Base-by-base conservation (phyloP, 2,888 invertebrate species). In the Dryococelus australis region DNA sequence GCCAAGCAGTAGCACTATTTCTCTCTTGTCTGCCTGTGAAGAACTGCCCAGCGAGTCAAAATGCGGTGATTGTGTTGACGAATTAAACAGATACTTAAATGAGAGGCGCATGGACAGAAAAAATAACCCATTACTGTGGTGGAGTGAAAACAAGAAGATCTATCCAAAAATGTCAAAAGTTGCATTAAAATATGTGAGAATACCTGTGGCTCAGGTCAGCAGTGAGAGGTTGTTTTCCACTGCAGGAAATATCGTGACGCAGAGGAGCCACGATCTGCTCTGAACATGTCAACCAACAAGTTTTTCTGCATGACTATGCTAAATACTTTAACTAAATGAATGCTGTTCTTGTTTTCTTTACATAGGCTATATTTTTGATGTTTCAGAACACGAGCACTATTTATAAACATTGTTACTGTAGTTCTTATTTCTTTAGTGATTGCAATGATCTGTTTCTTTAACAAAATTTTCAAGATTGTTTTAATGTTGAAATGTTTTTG, bases 221-320 rank as follows among this genome's bases (percentile, higher is more conserved):
- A 51, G 87, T 51, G 84, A 84, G 43, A 84, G 47, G n/a, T 51
- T 80, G 27, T 83, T 87, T 43, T 86, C 88, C 84, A 88, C 89
- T 80, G 88, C 88, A 28, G 89, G 89, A 83, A 87, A 88, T 86
- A 87, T 84, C 28, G 87, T 88, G 20, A 78, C 88, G 24, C 51
- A 53, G 27, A 87, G 85, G 78, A 3, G 84, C n/a, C 84, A 85
- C n/a, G 16, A 85, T 53, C 35, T 84, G 53, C 86, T 86, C 86
- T 4, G 86, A 51, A 79, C 86, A 86, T 53, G 86, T 86, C 27
- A 4, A 27, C 24, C 86, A 86, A 53, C 27, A 35, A 35, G 1
- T 35, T 86, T 86, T 16, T 78, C 12, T 86, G 0, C 51, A 43
- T 53, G 86, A 86, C 35, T 43, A 86, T 86, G 85, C 84, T 51